Percentiles rank a stretch among this genome's conserved stretches.
These are phyloP conservation scores for Camponotus fellah DNA, from an alignment of 2,888 invertebrate genomes.

Conservation along the genomic window DNA sequence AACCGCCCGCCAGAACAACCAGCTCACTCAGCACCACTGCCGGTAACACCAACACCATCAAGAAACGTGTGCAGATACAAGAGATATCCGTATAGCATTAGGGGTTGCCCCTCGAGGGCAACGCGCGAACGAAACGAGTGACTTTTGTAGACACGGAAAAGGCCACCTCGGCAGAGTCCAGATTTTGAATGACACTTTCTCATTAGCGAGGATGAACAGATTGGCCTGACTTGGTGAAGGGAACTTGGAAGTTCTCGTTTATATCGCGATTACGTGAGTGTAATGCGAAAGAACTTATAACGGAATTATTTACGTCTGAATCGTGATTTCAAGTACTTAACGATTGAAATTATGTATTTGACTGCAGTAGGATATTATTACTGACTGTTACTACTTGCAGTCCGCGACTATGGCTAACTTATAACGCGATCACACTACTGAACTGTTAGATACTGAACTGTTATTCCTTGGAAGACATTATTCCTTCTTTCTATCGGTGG, in stretches of 20 bases:
- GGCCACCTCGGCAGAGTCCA: slow-evolving; percentile 76
- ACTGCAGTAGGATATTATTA: not conserved
- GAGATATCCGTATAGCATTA: slow-evolving; percentile 92
- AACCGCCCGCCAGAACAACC: slow-evolving; percentile 83
- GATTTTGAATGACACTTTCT: slow-evolving; percentile 74
- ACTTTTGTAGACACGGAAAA: slow-evolving; percentile 81
- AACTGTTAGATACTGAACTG: slow-evolving; percentile 17
- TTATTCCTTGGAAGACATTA: slow-evolving; percentile 20
- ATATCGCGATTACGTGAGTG: slow-evolving; percentile 2
- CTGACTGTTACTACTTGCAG: not conserved
- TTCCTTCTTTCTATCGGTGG: slow-evolving; percentile 25
- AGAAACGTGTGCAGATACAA: slow-evolving; percentile 93
- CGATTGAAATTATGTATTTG: not conserved
- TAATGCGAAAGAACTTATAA: not conserved
- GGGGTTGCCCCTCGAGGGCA: slow-evolving; percentile 85
- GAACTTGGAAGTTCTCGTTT: not conserved
- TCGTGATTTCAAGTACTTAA: not conserved
- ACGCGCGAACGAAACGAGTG: slow-evolving; percentile 82
- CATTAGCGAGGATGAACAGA: not conserved
- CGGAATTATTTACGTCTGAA: not conserved
- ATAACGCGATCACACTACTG: not conserved
- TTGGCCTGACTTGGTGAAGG: not conserved
- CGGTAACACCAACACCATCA: slow-evolving; percentile 87
- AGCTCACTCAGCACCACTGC: slow-evolving; percentile 78
- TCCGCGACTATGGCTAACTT: slow-evolving; percentile 2